Evolutionary conservation across 1,140 invertebrate species (phyloP).

Genomic region (Meloidogyne chitwoodi): DNA sequence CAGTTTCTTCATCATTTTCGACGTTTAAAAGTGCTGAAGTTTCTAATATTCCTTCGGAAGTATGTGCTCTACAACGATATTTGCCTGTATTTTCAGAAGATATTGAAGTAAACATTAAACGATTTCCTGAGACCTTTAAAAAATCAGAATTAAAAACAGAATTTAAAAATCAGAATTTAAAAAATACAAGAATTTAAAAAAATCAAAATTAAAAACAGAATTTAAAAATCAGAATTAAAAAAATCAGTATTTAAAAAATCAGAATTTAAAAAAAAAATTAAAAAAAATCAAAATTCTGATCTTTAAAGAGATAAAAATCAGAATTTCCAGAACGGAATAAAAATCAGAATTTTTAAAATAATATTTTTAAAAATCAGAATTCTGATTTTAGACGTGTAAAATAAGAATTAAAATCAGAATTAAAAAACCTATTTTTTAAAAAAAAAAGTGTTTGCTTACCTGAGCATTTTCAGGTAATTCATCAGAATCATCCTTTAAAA

Average conservation of each 20-base stretch:
- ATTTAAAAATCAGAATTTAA: no score
- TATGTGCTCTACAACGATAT: slow-evolving; percentile 45
- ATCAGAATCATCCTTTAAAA: slow-evolving; percentile 54
- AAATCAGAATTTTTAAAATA: no score
- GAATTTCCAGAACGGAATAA: no score
- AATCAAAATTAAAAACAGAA: slow-evolving; percentile 1
- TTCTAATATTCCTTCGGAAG: slow-evolving; percentile 43
- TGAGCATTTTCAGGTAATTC: slow-evolving; percentile 49
- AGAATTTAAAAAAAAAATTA: background rate
- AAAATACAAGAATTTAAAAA: no score
- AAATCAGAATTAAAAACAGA: background rate
- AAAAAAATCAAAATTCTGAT: no score
- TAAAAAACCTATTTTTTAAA: no score
- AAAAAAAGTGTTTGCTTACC: slow-evolving; percentile 30
- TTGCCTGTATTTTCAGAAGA: slow-evolving; percentile 52
- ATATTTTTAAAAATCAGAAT: no score
- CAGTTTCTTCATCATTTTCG: slow-evolving; percentile 22
- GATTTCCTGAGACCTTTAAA: slow-evolving; percentile 51
- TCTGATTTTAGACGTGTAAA: no score
- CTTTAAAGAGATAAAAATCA: no score
- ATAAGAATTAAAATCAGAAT: background rate
- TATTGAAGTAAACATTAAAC: slow-evolving; percentile 54
- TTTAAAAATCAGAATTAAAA: no score
- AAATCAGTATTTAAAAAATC: no score
- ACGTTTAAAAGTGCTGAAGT: slow-evolving; percentile 50